Conservation (phyloP, 2,888 invertebrate species). For the Venusia cambrica region DNA sequence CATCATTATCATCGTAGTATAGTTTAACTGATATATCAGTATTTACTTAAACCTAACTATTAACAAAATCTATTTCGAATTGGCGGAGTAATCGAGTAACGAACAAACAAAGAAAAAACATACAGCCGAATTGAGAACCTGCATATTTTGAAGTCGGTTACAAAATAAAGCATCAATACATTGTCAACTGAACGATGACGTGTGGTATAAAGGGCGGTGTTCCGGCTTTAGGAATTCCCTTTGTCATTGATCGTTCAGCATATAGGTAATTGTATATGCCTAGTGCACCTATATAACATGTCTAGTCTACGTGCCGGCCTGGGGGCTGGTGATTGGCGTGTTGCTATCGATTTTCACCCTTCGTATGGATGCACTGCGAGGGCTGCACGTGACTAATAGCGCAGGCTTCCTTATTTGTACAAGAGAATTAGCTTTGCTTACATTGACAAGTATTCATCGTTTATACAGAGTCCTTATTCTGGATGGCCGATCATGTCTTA, state of each 20-base stretch:
- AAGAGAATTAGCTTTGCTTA: conserved; percentile 23
- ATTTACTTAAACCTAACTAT: too few relatives aligned
- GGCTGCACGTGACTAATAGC: conserved; percentile 27
- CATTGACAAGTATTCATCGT: too few relatives aligned
- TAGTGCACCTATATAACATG: conserved; percentile 10
- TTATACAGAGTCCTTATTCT: too few relatives aligned
- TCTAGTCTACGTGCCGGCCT: too few relatives aligned
- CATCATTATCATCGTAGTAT: too few relatives aligned
- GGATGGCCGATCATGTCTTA: too few relatives aligned
- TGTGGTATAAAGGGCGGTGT: conserved; percentile 1
- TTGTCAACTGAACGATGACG: not conserved
- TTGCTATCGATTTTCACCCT: conserved; percentile 35
- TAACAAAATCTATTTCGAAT: too few relatives aligned
- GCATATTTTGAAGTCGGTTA: too few relatives aligned
- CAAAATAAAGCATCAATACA: not conserved
- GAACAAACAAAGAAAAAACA: too few relatives aligned
- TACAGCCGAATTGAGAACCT: too few relatives aligned
- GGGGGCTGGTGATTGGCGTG: conserved; percentile 26
- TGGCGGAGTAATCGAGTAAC: too few relatives aligned
- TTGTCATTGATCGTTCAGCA: conserved; percentile 21
- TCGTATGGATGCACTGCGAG: conserved; percentile 29
- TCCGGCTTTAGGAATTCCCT: conserved; percentile 20
- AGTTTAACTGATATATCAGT: too few relatives aligned
- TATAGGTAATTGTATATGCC: conserved; percentile 31
- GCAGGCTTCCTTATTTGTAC: conserved; percentile 27